Evolutionary conservation across 2,797 vertebrate species (phyloP), one percentile per base, ranked within the genome.

Genomic region (Artibeus lituratus): DNA sequence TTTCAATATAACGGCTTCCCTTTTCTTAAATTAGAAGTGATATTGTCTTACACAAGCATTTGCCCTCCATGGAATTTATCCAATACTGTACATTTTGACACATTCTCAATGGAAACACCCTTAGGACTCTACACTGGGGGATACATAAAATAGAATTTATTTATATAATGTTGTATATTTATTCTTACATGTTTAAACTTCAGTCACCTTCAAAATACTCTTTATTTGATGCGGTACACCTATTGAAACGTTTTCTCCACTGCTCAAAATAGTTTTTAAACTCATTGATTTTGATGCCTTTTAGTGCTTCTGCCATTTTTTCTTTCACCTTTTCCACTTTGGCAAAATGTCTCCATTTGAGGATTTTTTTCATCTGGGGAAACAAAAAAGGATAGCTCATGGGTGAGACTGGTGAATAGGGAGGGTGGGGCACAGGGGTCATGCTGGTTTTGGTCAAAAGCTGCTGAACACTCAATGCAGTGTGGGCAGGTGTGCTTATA

Each of bases 21-120:
- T 26, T 24, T 88, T 94, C 73, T 39, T 94, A 86, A 96, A 86
- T 83, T 88, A 59, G 1, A 94, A 88, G 37, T 55, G 47, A 51
- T 2, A 86, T 57, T 59, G 81, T 57, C 51, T 92, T 55, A n/a
- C 29, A 42, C 12, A 93, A 47, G 37, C 24, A 55, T 91, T 82
- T 84, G 32, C 59, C 29, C 57, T 93, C 65, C 16, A 26, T 51
- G 10, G 81, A 93, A 84, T n/a, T 72, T 21, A 73, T 81, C 47
- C 55, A 77, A 81, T 77, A 19, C 29, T 8, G 0, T 29, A 42
- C 35, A n/a, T 53, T 89, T 42, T 32, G 87, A 7, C 19, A 7
- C 19, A 87, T 87, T 90, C 22, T 92, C 21, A 55, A 37, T 32
- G 29, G 19, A 11, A 39, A 69, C 7, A 81, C 29, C 7, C 49